Base-by-base conservation (phyloP, 2,888 invertebrate genomes). In the Eupeodes latifasciatus region DNA sequence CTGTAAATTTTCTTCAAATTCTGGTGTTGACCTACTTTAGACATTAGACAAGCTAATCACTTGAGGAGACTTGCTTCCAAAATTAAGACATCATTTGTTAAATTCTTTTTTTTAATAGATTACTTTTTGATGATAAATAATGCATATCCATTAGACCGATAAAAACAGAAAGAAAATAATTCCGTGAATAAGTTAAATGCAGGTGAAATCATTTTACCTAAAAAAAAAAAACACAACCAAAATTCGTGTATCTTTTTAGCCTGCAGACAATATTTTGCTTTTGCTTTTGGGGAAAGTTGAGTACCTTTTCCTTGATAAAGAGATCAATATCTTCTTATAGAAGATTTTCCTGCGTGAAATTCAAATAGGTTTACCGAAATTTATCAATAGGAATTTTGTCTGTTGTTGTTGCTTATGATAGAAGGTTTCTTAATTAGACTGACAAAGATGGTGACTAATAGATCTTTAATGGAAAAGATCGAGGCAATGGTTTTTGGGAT, bases 381-480 rank as follows among this genome's bases (percentile, higher is more conserved):
- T 19, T 49, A 55, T 49, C 55, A n/a, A 19, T 49, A 19, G 40
- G n/a, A 5, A 1, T 16, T 47, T 27, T 57, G 36, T 75, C 69
- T 59, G 11, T 62, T 1, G 44, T 61, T 51, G 44, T 79, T 44
- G 47, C 2, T 27, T 27, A 3, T 27, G 27, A 10, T 16, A 71
- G 55, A 12, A 5, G 71, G 47, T 53, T 64, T 14, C 75, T 59
- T 81, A 85, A 85, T 85, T 81, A 76, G 71, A 47, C 64, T 74
- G 75, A 71, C 85, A 76, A 71, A 81, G 75, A 59, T 59, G 85
- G 80, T 85, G 36, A 81, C 72, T 85, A 76, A 85, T 85, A 66
- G 64, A 27, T 36, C 40, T 64, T 62, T 62, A 49, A 62, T 62
- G 62, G 16, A 27, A 7, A 19, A 12, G 27, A 16, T 53, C 2